These are phyloP conservation scores for Cinclus cinclus DNA, from an alignment of 2,113 vertebrate species.

Conservation along the genomic window DNA sequence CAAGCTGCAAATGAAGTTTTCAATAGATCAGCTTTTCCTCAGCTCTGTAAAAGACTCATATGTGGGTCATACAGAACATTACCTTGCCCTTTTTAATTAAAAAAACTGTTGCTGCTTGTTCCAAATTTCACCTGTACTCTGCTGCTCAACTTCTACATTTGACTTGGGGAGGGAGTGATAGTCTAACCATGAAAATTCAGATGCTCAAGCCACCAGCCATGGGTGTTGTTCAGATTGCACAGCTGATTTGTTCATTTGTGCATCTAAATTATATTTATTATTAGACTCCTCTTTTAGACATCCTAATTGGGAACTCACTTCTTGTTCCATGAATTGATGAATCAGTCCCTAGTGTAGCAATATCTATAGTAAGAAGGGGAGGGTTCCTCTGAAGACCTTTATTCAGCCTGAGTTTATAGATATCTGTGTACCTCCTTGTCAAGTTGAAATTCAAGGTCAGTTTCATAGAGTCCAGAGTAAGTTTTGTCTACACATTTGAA, in stretches of 20 bases:
- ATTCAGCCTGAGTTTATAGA: background rate
- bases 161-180: background rate
- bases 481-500: background rate
- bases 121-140: background rate
- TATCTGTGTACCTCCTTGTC: background rate
- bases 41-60: background rate
- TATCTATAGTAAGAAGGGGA: background rate
- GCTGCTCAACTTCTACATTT: background rate
- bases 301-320: background rate
- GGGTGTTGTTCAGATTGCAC: background rate
- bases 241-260: background rate
- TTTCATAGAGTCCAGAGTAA: background rate
- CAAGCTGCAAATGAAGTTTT: background rate
- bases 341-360: fast-evolving
- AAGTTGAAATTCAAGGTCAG: background rate
- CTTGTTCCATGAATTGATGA: background rate
- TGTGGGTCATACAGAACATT: background rate
- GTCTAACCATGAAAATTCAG: background rate
- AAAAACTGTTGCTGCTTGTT: background rate
- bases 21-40: background rate
- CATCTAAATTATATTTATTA: background rate
- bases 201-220: background rate
- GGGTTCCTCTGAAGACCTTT: background rate
- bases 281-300: background rate
- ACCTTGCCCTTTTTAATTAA: background rate